Evolutionary conservation across 2,888 invertebrate species (phyloP).

Genomic region (Patella ulyssiponensis): DNA sequence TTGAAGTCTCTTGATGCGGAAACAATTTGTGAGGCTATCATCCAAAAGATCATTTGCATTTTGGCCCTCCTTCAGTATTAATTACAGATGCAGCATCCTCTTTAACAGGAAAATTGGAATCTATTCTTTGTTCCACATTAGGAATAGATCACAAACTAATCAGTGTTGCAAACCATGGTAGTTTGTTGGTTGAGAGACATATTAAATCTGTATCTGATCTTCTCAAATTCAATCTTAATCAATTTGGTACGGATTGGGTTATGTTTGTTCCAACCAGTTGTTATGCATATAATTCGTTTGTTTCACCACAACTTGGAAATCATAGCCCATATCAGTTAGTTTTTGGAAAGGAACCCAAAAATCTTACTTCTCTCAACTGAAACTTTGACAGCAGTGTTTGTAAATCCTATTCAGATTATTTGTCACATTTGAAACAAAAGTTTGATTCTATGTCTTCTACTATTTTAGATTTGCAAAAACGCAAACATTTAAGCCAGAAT

Average conservation of each 20-base stretch:
- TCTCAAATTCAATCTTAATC: background rate
- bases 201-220: background rate
- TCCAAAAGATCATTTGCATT: conserved; percentile 2
- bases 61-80: background rate
- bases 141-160: background rate
- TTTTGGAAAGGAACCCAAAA: background rate
- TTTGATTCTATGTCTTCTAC: background rate
- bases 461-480: background rate
- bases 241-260: background rate
- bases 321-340: conserved; percentile 1
- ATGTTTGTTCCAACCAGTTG: background rate
- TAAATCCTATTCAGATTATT: conserved; percentile 1
- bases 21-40: background rate
- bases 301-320: background rate
- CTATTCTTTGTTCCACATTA: background rate
- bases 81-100: conserved; percentile 1
- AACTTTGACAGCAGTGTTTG: conserved; percentile 1
- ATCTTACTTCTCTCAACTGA: conserved; percentile 2
- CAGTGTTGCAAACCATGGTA: background rate
- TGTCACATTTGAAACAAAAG: background rate
- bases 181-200: background rate
- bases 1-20: background rate
- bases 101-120: background rate
- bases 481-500: background rate
- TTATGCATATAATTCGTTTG: conserved; percentile 8